Base-by-base conservation (phyloP, 2,113 vertebrate genomes). In the Pseudonaja textilis region DNA sequence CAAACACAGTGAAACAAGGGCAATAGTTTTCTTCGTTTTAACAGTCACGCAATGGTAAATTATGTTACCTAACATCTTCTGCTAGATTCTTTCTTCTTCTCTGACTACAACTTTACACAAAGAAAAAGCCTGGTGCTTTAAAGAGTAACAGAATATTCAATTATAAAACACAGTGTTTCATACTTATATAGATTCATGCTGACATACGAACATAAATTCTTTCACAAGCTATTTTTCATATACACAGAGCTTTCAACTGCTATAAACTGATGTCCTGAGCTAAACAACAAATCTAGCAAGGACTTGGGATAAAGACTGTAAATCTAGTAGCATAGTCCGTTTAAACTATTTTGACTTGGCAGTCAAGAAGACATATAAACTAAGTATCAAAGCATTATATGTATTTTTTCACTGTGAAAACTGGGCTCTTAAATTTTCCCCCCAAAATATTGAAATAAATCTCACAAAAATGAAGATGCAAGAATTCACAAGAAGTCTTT, bases 151-250 rank as follows among this genome's bases (percentile, higher is more conserved):
- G 4, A 29, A 86, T 42, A 55, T 20, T 54, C 26, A 23, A 85
- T 25, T 64, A 85, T 26, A 87, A 0, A 0, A 7, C 39, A 88
- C 34, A 25, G 0, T 20, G 81, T 0, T 42, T 39, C 50, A 93
- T 12, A 25, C 59, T 50, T 74, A 16, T n/a, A 54, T 85, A 2
- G 29, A n/a, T 8, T 3, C 0, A 47, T 57, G 14, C 42, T 61
- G 45, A 52, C 29, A 54, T 6, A 74, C 22, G 69, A 50, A 29
- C 23, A 61, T 85, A 89, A 85, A 25, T 39, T 14, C 18, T 92
- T 85, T 6, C 69, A 89, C 39, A 89, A 56, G 29, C 64, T 55
- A 57, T 52, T 86, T 64, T 86, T 85, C 56, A 74, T 74, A 74
- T 22, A 87, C 20, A 92, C 42, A 42, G 34, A 56, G 61, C 16